Evolutionary conservation across 2,888 invertebrate genomes (phyloP), one percentile per base, ranked within the genome.

Genomic region (Stratiomys singularior): DNA sequence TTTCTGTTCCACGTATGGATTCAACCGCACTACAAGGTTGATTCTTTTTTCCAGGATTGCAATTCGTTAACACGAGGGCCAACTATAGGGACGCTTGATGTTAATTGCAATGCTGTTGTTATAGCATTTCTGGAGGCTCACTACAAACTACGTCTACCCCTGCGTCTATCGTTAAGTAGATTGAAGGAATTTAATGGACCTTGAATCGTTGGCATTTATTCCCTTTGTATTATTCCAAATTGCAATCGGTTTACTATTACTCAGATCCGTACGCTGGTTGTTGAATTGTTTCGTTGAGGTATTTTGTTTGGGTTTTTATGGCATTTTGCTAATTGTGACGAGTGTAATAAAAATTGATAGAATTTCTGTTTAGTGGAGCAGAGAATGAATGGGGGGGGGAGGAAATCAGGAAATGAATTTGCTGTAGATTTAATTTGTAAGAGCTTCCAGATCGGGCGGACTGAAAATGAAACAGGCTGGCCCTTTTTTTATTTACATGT

Each of bases 141-240:
- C 46, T 69, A 25, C 69, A 28, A 69, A 47, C 47, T 69, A 69
- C 47, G 23, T 23, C 25, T 25, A 23, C 47, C n/a, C 64, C 30
- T 64, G 47, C 23, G 25, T 21, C 67, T 52, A 63, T 67, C 74
- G 76, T 78, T 77, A 79, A 79, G 79, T 78, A 78, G 77, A 79
- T 79, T 79, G 78, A 80, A 78, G 80, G 77, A 80, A 77, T 80
- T 80, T 80, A 80, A 80, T 80, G 80, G 80, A 77, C 77, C 80
- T 80, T 80, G 80, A 80, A 80, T 80, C 80, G 76, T 78, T 80
- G 76, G 60, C 79, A 78, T 79, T 78, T 79, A 78, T 76, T 64
- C 77, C 71, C 77, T 15, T 46, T 76, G 56, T 25, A 52, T 76
- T 76, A 79, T 79, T 79, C 74, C 74, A 79, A 79, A 79, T 67